phyloP scores from a whole-genome alignment of 2,888 invertebrate genomes.

The Caradrina kadenii region DNA sequence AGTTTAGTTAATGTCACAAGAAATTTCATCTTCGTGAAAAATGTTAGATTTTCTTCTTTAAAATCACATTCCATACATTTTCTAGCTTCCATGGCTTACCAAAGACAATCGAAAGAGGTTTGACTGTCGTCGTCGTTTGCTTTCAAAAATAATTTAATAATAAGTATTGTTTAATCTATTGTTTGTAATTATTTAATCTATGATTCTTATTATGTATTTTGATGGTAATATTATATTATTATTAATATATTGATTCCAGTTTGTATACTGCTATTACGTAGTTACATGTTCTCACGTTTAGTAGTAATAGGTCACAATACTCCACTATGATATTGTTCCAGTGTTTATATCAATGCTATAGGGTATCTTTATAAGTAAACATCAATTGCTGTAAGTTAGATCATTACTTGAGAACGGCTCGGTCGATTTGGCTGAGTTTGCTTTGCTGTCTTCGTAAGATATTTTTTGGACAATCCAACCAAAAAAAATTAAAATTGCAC shows the following conservation, averaged over 20 bases:
- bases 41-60: slow-evolving; percentile 1
- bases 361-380: neutral
- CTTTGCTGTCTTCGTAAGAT: no score
- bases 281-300: slow-evolving; percentile 51
- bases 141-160: slow-evolving; percentile 39
- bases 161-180: slow-evolving; percentile 60
- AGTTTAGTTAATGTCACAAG: neutral
- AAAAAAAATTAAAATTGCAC: no score
- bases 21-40: neutral
- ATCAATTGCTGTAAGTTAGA: no score
- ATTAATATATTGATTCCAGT: slow-evolving; percentile 42
- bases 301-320: slow-evolving; percentile 62
- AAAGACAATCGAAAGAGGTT: slow-evolving; percentile 32
- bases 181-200: slow-evolving; percentile 45
- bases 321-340: slow-evolving; percentile 50
- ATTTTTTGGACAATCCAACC: no score
- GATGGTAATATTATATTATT: slow-evolving; percentile 27
- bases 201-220: slow-evolving; percentile 46
- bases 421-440: no score
- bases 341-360: slow-evolving; percentile 48
- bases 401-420: no score
- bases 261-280: slow-evolving; percentile 53
- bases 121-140: slow-evolving; percentile 23
- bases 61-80: slow-evolving; percentile 43
- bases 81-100: slow-evolving; percentile 25